phyloP scores from a whole-genome alignment of 2,888 invertebrate genomes.

The Brachynemurus nebulosus region DNA sequence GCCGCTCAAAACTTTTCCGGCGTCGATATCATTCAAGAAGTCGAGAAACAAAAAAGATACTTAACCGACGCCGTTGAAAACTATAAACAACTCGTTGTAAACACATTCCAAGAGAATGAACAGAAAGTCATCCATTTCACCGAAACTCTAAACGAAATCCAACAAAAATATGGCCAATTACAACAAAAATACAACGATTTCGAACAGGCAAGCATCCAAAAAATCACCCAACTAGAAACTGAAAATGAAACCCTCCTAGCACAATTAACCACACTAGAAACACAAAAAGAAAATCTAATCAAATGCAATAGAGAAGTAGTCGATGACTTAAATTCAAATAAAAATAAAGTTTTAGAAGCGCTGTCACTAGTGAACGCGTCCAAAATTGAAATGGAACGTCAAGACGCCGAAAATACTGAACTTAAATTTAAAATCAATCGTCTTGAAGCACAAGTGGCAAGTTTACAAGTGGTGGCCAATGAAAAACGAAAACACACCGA shows the following conservation, averaged over 20 bases:
- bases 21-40: slow-evolving; percentile 22
- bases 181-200: neutral
- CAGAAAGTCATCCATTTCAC: slow-evolving; percentile 9
- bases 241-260: too few relatives aligned
- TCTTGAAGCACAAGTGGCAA: slow-evolving; percentile 13
- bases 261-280: too few relatives aligned
- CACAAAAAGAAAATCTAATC: slow-evolving; percentile 4
- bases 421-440: slow-evolving; percentile 11
- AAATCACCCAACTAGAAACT: neutral
- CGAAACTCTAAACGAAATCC: neutral
- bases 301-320: slow-evolving; percentile 15
- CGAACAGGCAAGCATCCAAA: neutral
- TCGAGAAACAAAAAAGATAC: slow-evolving; percentile 21
- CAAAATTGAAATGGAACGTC: slow-evolving; percentile 10
- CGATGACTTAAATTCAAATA: slow-evolving; percentile 11
- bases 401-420: slow-evolving; percentile 11
- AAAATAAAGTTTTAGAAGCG: slow-evolving; percentile 12
- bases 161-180: neutral
- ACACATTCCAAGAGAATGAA: slow-evolving; percentile 12
- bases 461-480: slow-evolving; percentile 19
- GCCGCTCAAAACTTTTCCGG: too few relatives aligned
- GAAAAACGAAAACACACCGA: too few relatives aligned
- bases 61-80: slow-evolving; percentile 23
- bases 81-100: slow-evolving; percentile 11
- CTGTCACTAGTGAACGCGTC: slow-evolving; percentile 9